Conservation (phyloP, 2,797 vertebrate species). For the Urophycis tenuis region DNA sequence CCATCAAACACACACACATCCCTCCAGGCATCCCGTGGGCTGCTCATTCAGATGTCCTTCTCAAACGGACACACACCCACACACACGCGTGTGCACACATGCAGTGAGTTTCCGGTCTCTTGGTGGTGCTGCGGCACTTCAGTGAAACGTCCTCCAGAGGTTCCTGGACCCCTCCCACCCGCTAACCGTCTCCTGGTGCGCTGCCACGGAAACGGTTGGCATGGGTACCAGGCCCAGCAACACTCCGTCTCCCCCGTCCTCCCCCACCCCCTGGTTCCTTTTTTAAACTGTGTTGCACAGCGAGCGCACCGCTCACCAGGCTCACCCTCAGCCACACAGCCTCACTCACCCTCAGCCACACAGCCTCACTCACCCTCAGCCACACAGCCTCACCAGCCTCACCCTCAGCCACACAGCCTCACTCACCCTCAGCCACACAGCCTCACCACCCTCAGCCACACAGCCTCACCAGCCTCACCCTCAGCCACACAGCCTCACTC, state of each 20-base stretch:
- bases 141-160: neutral
- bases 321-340: constrained; percentile 50
- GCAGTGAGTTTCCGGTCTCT: constrained; percentile 13
- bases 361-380: too few relatives aligned
- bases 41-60: neutral
- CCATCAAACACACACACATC: too few relatives aligned
- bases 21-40: neutral
- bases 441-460: too few relatives aligned
- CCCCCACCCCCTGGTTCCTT: neutral
- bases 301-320: constrained; percentile 48
- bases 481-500: too few relatives aligned
- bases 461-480: too few relatives aligned
- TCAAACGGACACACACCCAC: neutral
- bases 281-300: constrained; percentile 57
- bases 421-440: too few relatives aligned
- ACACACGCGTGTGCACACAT: neutral
- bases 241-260: neutral
- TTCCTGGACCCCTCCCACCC: neutral
- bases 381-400: too few relatives aligned
- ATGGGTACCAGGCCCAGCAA: neutral
- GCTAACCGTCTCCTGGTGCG: neutral
- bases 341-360: too few relatives aligned
- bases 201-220: constrained; percentile 2
- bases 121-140: constrained; percentile 6
- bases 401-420: too few relatives aligned